A percentile compares a stretch with the other conserved stretches of the same genome.
These are phyloP conservation scores for Drosophila melanosoma DNA, from an alignment of 2,888 invertebrate genomes.

Conservation along the genomic window DNA sequence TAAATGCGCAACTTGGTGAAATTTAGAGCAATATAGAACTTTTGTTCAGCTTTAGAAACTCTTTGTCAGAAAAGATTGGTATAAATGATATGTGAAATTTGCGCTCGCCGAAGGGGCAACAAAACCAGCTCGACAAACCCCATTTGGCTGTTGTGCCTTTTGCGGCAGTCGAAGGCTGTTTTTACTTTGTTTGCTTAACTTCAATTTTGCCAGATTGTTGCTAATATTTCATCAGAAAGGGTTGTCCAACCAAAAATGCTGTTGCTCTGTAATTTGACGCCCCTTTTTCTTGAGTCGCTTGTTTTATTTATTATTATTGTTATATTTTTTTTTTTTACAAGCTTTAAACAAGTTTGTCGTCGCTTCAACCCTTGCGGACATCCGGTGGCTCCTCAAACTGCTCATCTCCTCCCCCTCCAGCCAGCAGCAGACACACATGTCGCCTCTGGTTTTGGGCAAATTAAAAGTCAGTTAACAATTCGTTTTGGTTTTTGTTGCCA, in stretches of 20 bases:
- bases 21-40: not conserved
- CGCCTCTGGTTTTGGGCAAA: slow-evolving; percentile 61
- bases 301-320: slow-evolving; percentile 5
- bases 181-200: slow-evolving; percentile 56
- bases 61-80: not conserved
- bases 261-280: not conserved
- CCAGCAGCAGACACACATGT: slow-evolving; percentile 17
- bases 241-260: slow-evolving; percentile 31
- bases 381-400: slow-evolving; percentile 34
- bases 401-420: slow-evolving; percentile 14
- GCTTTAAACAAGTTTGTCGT: slow-evolving; percentile 53
- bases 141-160: slow-evolving; percentile 15
- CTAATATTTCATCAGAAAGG: slow-evolving; percentile 69
- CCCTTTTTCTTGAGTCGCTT: slow-evolving; percentile 5
- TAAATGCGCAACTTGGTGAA: not conserved
- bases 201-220: slow-evolving; percentile 66
- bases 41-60: not conserved
- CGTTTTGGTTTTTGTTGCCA: slow-evolving; percentile 62
- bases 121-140: slow-evolving; percentile 3
- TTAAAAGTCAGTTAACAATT: slow-evolving; percentile 75
- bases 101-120: slow-evolving; percentile 15
- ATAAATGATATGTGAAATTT: slow-evolving; percentile 46
- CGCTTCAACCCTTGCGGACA: slow-evolving; percentile 51
- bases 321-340: slow-evolving; percentile 16
- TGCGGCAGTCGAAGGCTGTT: slow-evolving; percentile 39